These are phyloP conservation scores for Lordiphosa mommai DNA, from an alignment of 1,140 invertebrate genomes.

Conservation along the genomic window DNA sequence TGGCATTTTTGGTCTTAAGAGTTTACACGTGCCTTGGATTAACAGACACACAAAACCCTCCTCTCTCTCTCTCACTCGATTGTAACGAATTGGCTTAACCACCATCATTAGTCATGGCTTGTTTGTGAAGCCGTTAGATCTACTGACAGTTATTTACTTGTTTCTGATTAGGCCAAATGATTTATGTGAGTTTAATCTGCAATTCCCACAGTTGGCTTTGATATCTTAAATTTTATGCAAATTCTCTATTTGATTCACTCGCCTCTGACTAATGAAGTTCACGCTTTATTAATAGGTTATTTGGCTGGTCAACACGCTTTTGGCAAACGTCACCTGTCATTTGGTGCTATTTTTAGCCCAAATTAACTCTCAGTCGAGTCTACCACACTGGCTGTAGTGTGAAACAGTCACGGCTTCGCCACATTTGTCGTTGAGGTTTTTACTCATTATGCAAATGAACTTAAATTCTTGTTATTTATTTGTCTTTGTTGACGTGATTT, in stretches of 20 bases:
- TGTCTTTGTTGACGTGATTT: too few relatives aligned
- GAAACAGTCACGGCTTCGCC: too few relatives aligned
- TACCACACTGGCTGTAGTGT: too few relatives aligned
- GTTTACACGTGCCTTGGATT: constrained; percentile 70
- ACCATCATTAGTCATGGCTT: constrained; percentile 1
- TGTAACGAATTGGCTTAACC: too few relatives aligned
- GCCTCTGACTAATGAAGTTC: constrained; percentile 48
- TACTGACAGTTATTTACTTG: not conserved
- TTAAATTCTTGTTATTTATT: too few relatives aligned
- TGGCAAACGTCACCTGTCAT: constrained; percentile 35
- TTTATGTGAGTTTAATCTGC: constrained; percentile 43
- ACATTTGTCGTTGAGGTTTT: too few relatives aligned
- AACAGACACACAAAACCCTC: constrained; percentile 7
- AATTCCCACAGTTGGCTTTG: constrained; percentile 25
- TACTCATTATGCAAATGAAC: too few relatives aligned
- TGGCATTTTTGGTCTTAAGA: constrained; percentile 55
- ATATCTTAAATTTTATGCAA: constrained; percentile 18
- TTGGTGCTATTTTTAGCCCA: constrained; percentile 26
- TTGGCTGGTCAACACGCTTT: constrained; percentile 22
- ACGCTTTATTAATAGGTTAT: constrained; percentile 44
- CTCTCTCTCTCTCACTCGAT: too few relatives aligned
- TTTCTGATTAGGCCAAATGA: constrained; percentile 23
- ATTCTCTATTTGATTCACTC: constrained; percentile 36
- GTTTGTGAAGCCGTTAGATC: constrained; percentile 47
- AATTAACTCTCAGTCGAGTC: too few relatives aligned